Evolutionary conservation across 1,140 invertebrate genomes (phyloP).

Genomic region (Cecropterus lyciades): DNA sequence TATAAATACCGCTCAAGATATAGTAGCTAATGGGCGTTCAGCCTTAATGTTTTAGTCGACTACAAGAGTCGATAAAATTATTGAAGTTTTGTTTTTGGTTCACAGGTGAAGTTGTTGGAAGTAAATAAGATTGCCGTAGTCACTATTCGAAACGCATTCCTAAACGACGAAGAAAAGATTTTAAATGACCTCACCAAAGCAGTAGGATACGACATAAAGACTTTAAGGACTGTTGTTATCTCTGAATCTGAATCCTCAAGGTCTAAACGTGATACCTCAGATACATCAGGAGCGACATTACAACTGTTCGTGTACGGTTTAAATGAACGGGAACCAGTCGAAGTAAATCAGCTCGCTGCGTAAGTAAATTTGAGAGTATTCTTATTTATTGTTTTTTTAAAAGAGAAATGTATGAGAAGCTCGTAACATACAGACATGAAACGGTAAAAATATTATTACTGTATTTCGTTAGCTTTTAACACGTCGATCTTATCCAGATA

Average conservation of each 20-base stretch:
- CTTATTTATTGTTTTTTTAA: slow-evolving; percentile 17
- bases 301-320: slow-evolving; percentile 72
- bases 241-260: slow-evolving; percentile 41
- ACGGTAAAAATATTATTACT: too few species aligned
- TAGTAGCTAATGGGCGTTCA: too few species aligned
- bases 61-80: too few species aligned
- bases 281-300: slow-evolving; percentile 48
- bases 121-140: slow-evolving; percentile 63
- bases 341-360: slow-evolving; percentile 52
- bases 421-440: slow-evolving; percentile 2
- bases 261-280: slow-evolving; percentile 33
- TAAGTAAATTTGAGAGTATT: slow-evolving; percentile 41
- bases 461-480: not conserved
- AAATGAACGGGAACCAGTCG: slow-evolving; percentile 56
- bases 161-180: slow-evolving; percentile 62
- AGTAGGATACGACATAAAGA: slow-evolving; percentile 66
- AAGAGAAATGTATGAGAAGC: not conserved
- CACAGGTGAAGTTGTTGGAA: slow-evolving; percentile 66
- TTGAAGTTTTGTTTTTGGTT: slow-evolving; percentile 25
- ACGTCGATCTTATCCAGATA: slow-evolving; percentile 11
- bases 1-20: too few species aligned
- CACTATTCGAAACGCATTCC: slow-evolving; percentile 60
- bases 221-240: slow-evolving; percentile 58
- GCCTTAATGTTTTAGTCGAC: slow-evolving; percentile 1
- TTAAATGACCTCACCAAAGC: slow-evolving; percentile 49